Percentiles rank a stretch among this genome's conserved stretches.
phyloP scores from a whole-genome alignment of 1,140 invertebrate genomes.

The Drosophila grimshawi region DNA sequence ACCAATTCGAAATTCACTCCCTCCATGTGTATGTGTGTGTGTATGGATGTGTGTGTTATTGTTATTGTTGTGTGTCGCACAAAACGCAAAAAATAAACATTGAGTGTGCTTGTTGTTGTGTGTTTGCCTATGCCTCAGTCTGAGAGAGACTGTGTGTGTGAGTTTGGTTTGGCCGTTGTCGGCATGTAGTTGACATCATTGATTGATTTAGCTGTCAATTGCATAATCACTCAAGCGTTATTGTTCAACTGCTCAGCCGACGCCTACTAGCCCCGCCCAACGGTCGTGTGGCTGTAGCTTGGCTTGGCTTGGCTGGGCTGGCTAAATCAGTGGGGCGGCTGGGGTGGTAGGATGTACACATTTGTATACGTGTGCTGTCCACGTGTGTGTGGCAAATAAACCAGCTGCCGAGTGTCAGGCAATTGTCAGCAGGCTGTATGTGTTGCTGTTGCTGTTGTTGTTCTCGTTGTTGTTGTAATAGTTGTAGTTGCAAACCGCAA shows the following conservation, averaged over 20 bases:
- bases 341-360: background rate
- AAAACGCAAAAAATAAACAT: conserved; percentile 39
- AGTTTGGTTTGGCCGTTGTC: conserved; percentile 50
- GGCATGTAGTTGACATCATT: conserved; percentile 84
- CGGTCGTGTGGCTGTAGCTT: conserved; percentile 4
- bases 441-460: conserved; percentile 17
- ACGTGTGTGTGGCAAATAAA: conserved; percentile 75
- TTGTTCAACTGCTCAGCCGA: conserved; percentile 76
- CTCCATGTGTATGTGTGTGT: background rate
- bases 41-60: conserved; percentile 10
- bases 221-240: conserved; percentile 84
- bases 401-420: conserved; percentile 76
- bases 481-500: conserved; percentile 79
- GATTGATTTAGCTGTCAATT: conserved; percentile 84
- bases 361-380: conserved; percentile 30
- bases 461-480: conserved; percentile 56
- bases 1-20: conserved; percentile 51
- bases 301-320: conserved; percentile 23
- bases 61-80: conserved; percentile 26
- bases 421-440: conserved; percentile 65
- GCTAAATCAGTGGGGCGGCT: conserved; percentile 36
- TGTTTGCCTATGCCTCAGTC: conserved; percentile 24
- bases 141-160: conserved; percentile 29
- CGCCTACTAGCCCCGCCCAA: conserved; percentile 30
- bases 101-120: conserved; percentile 35